Conservation (phyloP, 2,888 invertebrate genomes). For the Cryptocephalus primarius region DNA sequence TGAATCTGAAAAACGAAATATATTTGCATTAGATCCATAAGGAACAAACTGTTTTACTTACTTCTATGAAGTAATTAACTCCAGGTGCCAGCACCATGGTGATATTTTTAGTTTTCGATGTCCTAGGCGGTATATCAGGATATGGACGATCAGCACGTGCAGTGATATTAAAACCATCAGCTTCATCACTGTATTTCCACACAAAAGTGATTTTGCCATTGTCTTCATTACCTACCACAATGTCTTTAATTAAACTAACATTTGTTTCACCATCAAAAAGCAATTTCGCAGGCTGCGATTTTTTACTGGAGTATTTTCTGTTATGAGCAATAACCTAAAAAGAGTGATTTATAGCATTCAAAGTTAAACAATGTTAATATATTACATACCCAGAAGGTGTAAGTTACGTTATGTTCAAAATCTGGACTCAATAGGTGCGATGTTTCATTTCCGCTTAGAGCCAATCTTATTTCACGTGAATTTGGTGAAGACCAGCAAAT, state of each 20-base stretch:
- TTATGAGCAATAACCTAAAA: conserved; percentile 56
- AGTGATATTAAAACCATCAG: conserved; percentile 24
- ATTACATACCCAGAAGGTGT: conserved; percentile 59
- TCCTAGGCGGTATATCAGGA: conserved; percentile 39
- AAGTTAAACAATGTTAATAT: no score
- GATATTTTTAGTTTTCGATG: conserved; percentile 32
- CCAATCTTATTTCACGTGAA: conserved; percentile 43
- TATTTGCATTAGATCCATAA: no score
- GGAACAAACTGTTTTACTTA: conserved; percentile 7
- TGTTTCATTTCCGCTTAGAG: conserved; percentile 36
- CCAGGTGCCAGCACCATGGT: conserved; percentile 33
- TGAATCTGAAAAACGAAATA: conserved; percentile 42
- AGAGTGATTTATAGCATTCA: no score
- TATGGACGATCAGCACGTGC: conserved; percentile 43
- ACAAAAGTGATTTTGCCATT: conserved; percentile 44
- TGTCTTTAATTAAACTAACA: conserved; percentile 48
- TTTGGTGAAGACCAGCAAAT: conserved; percentile 53
- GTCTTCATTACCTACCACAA: conserved; percentile 40
- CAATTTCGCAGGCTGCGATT: conserved; percentile 47
- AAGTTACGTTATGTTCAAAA: conserved; percentile 47
- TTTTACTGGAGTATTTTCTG: conserved; percentile 46
- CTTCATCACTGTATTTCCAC: conserved; percentile 42
- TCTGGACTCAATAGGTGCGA: conserved; percentile 44
- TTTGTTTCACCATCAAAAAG: conserved; percentile 55
- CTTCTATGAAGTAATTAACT: conserved; percentile 47